These are phyloP conservation scores for Phenganax stokvisi DNA, from an alignment of 92 coral and sea anemone species.

Conservation along the genomic window DNA sequence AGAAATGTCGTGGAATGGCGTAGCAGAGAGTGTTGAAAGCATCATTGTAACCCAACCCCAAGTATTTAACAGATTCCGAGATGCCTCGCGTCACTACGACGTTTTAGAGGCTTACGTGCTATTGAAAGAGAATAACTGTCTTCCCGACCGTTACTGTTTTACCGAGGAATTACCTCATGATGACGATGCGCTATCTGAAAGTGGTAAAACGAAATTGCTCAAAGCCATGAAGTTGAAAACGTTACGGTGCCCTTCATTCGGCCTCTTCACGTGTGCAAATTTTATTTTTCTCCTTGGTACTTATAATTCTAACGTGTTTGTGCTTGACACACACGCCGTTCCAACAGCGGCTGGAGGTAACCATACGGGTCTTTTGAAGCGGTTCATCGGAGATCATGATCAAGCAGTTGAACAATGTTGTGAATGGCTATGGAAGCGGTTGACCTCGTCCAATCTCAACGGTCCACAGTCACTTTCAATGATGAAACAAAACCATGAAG, in stretches of 20 bases:
- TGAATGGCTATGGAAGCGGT: neutral
- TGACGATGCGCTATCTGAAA: slow-evolving; percentile 2
- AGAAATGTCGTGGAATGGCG: neutral
- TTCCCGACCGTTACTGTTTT: neutral
- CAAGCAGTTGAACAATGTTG: neutral
- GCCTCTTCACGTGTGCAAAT: neutral
- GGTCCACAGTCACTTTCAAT: slow-evolving; percentile 26
- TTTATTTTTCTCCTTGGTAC: neutral
- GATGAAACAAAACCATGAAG: neutral
- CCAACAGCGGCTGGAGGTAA: neutral
- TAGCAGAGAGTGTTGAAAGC: neutral
- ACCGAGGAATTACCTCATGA: neutral
- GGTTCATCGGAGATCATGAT: neutral
- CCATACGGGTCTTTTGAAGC: neutral
- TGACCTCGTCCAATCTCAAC: neutral
- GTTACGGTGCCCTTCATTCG: neutral
- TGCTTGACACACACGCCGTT: slow-evolving; percentile 8
- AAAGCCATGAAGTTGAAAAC: neutral
- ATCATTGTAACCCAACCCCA: neutral
- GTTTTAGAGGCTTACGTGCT: neutral
- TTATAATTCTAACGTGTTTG: neutral
- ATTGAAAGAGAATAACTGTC: neutral
- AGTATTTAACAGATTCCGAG: neutral
- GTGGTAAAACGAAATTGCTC: neutral
- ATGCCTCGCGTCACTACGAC: neutral